Base-by-base conservation (phyloP, 2,113 vertebrate genomes). In the Benitochromis conjunctus region DNA sequence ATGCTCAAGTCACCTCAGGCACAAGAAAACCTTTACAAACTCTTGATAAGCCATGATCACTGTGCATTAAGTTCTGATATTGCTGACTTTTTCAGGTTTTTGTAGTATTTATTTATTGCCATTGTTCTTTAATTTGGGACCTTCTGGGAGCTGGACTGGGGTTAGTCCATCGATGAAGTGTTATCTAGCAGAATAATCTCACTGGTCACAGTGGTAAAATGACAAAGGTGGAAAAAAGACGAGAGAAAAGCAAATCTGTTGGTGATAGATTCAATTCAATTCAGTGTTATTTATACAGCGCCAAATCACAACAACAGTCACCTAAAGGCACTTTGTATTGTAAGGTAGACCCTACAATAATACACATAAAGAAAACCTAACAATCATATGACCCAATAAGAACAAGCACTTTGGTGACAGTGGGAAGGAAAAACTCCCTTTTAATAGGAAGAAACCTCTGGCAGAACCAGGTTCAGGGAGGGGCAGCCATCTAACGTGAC, bases 121-220 rank as follows among this genome's bases (percentile, higher is more conserved):
- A 60, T 19, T 80, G 46, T 46, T 82, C 36, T 81, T 81, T 81
- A 2, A n/a, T 88, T 74, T 26, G 8, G 66, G 38, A 71, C 21
- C 21, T 16, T 46, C 46, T 43, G 6, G 8, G 54, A 69, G 48
- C 55, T 13, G 4, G 64, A 24, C 64, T 12, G 31, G 26, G 34
- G 56, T 84, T 46, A 56, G 62, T 41, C 60, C 21, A 7, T 71
- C 46, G 88, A 83, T 86, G 84, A 89, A 83, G 79, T 91, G 86
- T 84, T 80, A 81, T 24, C 90, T 86, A 76, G 13, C 24, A 54
- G 54, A 13, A 79, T 60, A 41, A 57, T 81, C 34, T 83, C 41
- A 81, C 21, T 41, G 53, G 51, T 57, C 71, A 48, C 55, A 86
- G n/a, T 66, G 36, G 26, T 82, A 81, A 92, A 78, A 64, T 86